phyloP scores from a whole-genome alignment of 2,113 vertebrate genomes.

The Dendropsophus ebraccatus region DNA sequence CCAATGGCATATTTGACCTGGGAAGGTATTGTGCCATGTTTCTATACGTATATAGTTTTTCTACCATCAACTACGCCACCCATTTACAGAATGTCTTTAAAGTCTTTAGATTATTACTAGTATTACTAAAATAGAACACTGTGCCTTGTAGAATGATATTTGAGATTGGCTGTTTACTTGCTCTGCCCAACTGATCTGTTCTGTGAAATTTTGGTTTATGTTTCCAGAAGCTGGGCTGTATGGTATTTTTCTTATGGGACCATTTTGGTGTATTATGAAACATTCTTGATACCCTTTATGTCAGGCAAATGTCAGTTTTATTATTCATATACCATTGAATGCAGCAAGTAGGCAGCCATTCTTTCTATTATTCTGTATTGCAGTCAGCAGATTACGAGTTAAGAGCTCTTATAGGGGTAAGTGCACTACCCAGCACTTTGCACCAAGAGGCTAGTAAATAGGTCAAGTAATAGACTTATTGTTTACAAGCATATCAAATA shows the following conservation, averaged over 20 bases:
- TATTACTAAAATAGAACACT: neutral
- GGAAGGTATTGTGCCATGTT: neutral
- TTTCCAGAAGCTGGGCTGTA: neutral
- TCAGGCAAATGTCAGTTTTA: neutral
- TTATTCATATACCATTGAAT: neutral
- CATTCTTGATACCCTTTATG: neutral
- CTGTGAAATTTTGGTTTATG: neutral
- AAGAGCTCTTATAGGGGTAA: neutral
- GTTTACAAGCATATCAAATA: neutral
- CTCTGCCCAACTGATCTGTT: neutral
- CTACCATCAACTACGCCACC: neutral
- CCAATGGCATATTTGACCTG: neutral
- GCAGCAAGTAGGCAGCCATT: slow-evolving; percentile 12
- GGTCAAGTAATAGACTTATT: neutral
- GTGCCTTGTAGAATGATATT: slow-evolving; percentile 38
- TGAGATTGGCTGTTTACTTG: slow-evolving; percentile 30
- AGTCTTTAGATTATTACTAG: neutral
- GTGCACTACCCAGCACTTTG: neutral
- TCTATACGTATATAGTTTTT: neutral
- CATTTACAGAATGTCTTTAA: slow-evolving; percentile 16
- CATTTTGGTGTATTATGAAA: neutral
- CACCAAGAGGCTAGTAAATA: neutral
- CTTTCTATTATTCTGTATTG: slow-evolving; percentile 29
- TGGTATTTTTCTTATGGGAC: too few relatives aligned
- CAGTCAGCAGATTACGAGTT: neutral